A percentile compares a stretch with the other conserved stretches of the same genome.
phyloP scores from a whole-genome alignment of 2,888 invertebrate species.

The Escarpia spicata region DNA sequence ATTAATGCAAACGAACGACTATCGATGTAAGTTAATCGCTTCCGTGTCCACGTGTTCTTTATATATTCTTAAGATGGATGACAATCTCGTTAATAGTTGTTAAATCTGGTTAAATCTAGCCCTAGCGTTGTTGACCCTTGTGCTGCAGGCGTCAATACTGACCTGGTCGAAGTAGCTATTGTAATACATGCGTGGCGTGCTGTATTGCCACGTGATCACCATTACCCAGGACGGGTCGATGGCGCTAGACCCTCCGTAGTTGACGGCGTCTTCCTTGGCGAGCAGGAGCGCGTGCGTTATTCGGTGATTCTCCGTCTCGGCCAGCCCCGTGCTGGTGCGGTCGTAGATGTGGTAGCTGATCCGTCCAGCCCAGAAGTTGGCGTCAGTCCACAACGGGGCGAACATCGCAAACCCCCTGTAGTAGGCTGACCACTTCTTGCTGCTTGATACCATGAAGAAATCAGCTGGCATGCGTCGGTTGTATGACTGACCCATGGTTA shows the following conservation, averaged over 20 bases:
- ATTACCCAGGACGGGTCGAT: conserved; percentile 13
- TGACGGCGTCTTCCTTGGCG: not conserved
- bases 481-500: not conserved
- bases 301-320: not conserved
- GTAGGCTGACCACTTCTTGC: not conserved
- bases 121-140: not conserved
- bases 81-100: not conserved
- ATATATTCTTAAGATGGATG: too few relatives aligned
- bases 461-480: not conserved
- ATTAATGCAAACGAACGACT: too few relatives aligned
- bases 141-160: not conserved
- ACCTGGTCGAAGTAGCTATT: conserved; percentile 17
- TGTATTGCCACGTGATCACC: conserved; percentile 26
- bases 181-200: conserved; percentile 3
- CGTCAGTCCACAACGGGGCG: not conserved
- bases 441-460: not conserved
- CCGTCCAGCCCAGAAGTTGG: not conserved
- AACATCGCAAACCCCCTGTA: conserved; percentile 14
- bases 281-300: not conserved
- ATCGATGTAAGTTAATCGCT: too few relatives aligned
- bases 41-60: too few relatives aligned
- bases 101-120: too few relatives aligned
- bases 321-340: not conserved
- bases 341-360: not conserved
- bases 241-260: not conserved